Evolutionary conservation across 1,140 invertebrate genomes (phyloP), one percentile per base, ranked within the genome.

Genomic region (Zaprionus ornatus): DNA sequence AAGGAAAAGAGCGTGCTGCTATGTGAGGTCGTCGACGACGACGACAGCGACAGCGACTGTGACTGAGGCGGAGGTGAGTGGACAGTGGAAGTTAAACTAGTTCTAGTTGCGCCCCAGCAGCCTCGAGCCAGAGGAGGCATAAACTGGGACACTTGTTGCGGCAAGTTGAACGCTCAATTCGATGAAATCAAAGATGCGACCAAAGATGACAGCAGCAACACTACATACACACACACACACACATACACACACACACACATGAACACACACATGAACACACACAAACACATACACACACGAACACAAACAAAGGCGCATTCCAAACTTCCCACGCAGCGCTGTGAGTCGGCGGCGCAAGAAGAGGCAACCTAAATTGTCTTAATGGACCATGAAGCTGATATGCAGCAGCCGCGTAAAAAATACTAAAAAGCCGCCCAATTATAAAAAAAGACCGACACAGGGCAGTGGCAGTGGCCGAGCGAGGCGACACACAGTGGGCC

Each of bases 71-170:
- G 45, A 29, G 57, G 35, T 64, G 73, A 29, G 55, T 75, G 69
- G 77, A 84, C 83, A 87, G 84, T 32, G 84, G 88, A 88, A 75
- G 74, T 88, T 87, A 87, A 87, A 87, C 84, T 88, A 87, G 84
- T 87, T 87, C 77, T 84, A 88, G 80, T 83, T 69, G 75, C 70
- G 13, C 35, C 35, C 35, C 35, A 15, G 35, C 29, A 32, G 35
- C 35, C 35, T 4, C 12, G 32, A 54, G 32, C 50, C 52, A 32
- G 42, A 23, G 29, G 32, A 48, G 66, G 77, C 74, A 84, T 80
- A 84, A 87, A 88, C 65, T 88, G 85, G 85, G 85, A 88, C 85
- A 88, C 85, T 88, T 88, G 84, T 88, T 88, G 85, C 78, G 66
- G 48, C 84, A 72, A 84, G 63, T 79, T 86, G 75, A 70, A 79